Conservation (phyloP, 2,113 vertebrate species). For the Macquaria australasica region DNA sequence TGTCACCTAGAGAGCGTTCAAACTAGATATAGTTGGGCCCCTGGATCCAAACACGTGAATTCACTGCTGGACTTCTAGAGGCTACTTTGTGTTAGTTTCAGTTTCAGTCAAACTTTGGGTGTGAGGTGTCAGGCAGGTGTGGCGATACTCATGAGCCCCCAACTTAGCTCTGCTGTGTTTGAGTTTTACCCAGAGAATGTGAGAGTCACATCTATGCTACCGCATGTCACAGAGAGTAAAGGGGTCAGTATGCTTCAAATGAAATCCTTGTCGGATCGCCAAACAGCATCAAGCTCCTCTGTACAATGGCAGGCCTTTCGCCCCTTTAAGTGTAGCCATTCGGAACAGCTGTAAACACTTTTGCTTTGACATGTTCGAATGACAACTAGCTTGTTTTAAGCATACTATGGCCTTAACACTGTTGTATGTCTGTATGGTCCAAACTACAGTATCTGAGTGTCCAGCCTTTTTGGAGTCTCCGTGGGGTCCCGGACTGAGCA, state of each 20-base stretch:
- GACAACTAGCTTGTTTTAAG: neutral
- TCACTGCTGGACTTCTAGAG: too few species aligned
- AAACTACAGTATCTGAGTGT: neutral
- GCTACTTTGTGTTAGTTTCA: neutral
- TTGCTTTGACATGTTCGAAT: neutral
- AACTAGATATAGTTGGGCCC: neutral
- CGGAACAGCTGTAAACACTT: neutral
- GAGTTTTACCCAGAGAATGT: neutral
- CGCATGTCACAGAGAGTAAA: neutral
- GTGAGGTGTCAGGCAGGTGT: neutral
- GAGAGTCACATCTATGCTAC: too few species aligned
- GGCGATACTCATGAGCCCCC: neutral
- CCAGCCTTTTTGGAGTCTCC: neutral
- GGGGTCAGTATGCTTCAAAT: neutral
- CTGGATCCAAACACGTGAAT: neutral
- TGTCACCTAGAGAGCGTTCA: neutral
- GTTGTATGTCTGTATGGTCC: slow-evolving; percentile 18
- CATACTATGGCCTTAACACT: neutral
- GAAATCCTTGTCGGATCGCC: neutral
- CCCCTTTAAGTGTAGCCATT: neutral
- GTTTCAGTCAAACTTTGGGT: neutral
- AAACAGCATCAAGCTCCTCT: neutral
- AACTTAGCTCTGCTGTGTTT: neutral
- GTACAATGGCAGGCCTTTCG: neutral
- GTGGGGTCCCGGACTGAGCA: neutral